Percentiles rank a stretch among this genome's conserved stretches.
Conservation (phyloP, 2,113 vertebrate species). For the Drymodes brunneopygia region DNA sequence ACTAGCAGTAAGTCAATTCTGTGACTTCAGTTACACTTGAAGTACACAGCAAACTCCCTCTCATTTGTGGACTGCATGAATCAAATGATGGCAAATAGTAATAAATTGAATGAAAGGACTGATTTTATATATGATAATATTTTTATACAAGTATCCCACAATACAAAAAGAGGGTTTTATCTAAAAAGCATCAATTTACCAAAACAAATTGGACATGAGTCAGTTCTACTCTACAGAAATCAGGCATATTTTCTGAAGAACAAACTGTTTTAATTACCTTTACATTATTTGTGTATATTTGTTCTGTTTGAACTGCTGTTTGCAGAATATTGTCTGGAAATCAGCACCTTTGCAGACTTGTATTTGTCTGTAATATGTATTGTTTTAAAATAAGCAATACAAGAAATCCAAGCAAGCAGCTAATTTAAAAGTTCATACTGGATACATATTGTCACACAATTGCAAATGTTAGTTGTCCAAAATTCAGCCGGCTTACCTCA, state of each 20-base stretch:
- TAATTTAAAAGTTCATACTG: not conserved
- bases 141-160: not conserved
- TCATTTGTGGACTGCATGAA: not conserved
- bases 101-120: not conserved
- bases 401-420: not conserved
- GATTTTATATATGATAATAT: not conserved
- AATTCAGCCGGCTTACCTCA: not conserved
- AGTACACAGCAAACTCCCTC: not conserved
- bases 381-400: not conserved
- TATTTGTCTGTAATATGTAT: not conserved
- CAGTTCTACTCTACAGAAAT: not conserved
- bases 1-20: not conserved
- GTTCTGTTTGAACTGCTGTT: not conserved
- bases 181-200: not conserved
- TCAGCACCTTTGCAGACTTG: not conserved
- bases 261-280: not conserved
- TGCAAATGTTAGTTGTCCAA: not conserved
- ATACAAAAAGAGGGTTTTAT: not conserved
- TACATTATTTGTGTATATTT: not conserved
- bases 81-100: not conserved
- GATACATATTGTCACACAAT: rapidly evolving
- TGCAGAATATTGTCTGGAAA: not conserved
- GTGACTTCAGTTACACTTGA: not conserved
- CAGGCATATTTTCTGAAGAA: not conserved
- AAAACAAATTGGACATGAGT: not conserved